A percentile compares a stretch with the other conserved stretches of the same genome.
Evolutionary conservation across 2,888 invertebrate species (phyloP).

Genomic region (Drosophila stalkeri): DNA sequence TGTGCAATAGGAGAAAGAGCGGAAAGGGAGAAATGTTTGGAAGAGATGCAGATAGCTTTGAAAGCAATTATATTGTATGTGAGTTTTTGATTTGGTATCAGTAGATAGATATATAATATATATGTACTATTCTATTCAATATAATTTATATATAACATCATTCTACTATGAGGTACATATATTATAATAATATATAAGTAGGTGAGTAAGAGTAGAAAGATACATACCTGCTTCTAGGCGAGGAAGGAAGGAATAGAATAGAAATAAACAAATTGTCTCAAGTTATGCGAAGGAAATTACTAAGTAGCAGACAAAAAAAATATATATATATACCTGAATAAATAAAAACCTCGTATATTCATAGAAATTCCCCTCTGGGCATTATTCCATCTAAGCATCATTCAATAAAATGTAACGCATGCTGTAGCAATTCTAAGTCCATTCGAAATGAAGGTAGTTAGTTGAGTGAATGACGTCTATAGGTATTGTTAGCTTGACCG

Average conservation of each 20-base stretch:
- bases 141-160: too few relatives aligned
- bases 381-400: neutral
- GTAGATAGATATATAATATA: too few relatives aligned
- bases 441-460: neutral
- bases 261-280: too few relatives aligned
- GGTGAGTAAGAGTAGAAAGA: too few relatives aligned
- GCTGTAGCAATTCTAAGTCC: neutral
- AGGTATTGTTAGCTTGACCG: neutral
- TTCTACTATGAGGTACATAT: too few relatives aligned
- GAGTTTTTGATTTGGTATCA: too few relatives aligned
- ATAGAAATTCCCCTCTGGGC: neutral
- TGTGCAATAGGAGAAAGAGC: neutral
- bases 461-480: constrained; percentile 1
- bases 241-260: too few relatives aligned
- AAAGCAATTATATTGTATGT: too few relatives aligned
- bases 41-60: neutral
- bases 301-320: neutral
- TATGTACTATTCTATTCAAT: too few relatives aligned
- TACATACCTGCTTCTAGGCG: too few relatives aligned
- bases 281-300: too few relatives aligned
- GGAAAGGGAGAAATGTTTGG: neutral
- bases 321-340: neutral
- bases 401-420: neutral
- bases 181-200: too few relatives aligned
- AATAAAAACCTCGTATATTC: neutral